Conservation (phyloP, 2,113 vertebrate species). For the Phalacrocorax carbo region DNA sequence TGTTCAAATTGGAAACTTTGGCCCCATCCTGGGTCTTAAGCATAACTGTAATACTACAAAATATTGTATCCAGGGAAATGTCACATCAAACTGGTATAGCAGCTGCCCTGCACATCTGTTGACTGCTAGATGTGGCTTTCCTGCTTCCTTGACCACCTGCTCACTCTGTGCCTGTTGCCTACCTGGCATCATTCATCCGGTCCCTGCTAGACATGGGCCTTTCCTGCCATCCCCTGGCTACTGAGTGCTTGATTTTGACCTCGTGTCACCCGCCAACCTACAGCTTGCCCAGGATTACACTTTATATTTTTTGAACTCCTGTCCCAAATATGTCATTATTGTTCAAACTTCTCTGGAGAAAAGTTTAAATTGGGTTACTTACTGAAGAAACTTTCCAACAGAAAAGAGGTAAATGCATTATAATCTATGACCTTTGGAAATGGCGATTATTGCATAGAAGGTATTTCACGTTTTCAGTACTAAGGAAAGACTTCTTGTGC, state of each 20-base stretch:
- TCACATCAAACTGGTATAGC: background rate
- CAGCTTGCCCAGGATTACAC: background rate
- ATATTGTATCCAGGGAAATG: background rate
- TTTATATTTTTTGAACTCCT: background rate
- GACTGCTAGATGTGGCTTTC: background rate
- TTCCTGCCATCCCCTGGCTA: background rate
- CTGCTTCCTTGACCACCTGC: background rate
- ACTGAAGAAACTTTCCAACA: background rate
- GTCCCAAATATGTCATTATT: background rate
- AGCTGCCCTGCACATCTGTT: background rate
- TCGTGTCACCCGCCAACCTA: background rate
- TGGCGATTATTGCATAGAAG: background rate
- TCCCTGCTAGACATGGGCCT: background rate
- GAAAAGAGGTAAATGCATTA: background rate
- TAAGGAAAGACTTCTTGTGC: background rate
- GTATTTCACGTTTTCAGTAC: background rate
- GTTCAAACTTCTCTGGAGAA: background rate
- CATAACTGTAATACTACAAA: accelerated
- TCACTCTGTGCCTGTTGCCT: background rate
- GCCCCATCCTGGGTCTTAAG: background rate
- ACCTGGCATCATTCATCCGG: background rate
- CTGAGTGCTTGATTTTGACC: background rate
- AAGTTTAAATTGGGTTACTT: background rate
- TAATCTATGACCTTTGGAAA: background rate
- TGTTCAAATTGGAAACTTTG: background rate